These are phyloP conservation scores for Rhinogobius similis DNA, from an alignment of 2,113 vertebrate genomes.

Conservation along the genomic window DNA sequence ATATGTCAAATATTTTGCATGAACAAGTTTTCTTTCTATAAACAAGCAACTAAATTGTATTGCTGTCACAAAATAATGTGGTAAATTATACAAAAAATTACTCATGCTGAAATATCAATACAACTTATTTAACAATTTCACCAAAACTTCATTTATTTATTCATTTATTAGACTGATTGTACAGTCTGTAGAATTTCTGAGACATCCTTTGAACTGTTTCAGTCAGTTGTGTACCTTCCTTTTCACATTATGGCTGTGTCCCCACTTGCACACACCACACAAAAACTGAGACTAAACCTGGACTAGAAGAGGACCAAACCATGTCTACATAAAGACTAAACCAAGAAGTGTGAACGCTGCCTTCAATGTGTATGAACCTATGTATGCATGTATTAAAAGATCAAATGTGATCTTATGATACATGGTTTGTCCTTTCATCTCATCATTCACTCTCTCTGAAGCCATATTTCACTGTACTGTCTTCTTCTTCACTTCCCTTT, in stretches of 20 bases:
- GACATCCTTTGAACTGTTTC: not conserved
- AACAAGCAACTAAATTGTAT: no score
- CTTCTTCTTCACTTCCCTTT: constrained; percentile 78
- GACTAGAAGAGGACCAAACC: not conserved
- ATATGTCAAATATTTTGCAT: no score
- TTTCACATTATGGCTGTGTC: no score
- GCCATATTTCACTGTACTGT: constrained; percentile 91
- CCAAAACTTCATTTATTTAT: no score
- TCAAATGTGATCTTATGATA: not conserved
- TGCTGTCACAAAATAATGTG: no score
- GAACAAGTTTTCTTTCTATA: no score
- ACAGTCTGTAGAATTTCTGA: not conserved
- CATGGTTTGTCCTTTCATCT: not conserved
- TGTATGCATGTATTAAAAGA: not conserved
- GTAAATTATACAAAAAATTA: no score
- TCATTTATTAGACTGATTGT: no score
- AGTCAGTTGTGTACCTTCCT: not conserved
- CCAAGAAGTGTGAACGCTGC: not conserved
- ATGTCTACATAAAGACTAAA: not conserved
- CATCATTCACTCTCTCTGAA: constrained; percentile 49
- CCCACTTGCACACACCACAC: no score
- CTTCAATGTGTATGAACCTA: not conserved
- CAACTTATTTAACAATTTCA: no score
- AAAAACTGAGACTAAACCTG: not conserved
- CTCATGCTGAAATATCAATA: no score